phyloP scores from a whole-genome alignment of 2,888 invertebrate genomes.

The Dynastes maya region DNA sequence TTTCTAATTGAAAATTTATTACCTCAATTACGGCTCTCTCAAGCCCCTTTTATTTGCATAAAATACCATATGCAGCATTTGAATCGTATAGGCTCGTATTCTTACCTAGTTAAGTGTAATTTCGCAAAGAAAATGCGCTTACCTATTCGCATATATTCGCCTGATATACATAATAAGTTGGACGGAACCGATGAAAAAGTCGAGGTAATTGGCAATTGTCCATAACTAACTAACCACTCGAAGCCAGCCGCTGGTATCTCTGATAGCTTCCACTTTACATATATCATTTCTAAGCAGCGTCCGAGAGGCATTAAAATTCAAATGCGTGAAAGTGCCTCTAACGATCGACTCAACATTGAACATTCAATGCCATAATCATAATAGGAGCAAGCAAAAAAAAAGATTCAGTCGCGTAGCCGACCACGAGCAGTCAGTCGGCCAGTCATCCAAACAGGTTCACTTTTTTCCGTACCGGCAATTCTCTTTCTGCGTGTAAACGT shows the following conservation, averaged over 20 bases:
- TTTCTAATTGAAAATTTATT: slow-evolving; percentile 13
- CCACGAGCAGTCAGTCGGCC: neutral
- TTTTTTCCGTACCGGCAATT: slow-evolving; percentile 10
- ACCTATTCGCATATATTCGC: slow-evolving; percentile 11
- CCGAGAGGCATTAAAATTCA: slow-evolving; percentile 20
- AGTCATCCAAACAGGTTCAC: slow-evolving; percentile 29
- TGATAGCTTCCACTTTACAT: slow-evolving; percentile 31
- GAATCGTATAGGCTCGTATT: neutral
- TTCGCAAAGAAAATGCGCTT: slow-evolving; percentile 1
- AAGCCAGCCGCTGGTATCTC: neutral
- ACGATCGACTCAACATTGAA: slow-evolving; percentile 17
- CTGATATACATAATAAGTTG: slow-evolving; percentile 6
- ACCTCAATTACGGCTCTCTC: neutral
- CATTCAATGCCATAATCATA: slow-evolving; percentile 20
- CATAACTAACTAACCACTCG: slow-evolving; percentile 25
- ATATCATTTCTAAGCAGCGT: slow-evolving; percentile 17
- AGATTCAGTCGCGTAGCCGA: neutral
- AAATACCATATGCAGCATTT: slow-evolving; percentile 1
- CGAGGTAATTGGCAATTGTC: slow-evolving; percentile 24
- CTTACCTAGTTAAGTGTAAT: slow-evolving; percentile 3
- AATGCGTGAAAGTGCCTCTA: slow-evolving; percentile 36
- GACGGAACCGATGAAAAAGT: slow-evolving; percentile 6
- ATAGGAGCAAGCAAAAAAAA: neutral
- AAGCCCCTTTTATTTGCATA: slow-evolving; percentile 8
- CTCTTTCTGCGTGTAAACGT: neutral